A percentile compares a stretch with the other conserved stretches of the same genome.
Evolutionary conservation across 2,113 vertebrate genomes (phyloP).

Genomic region (Cynocephalus volans): DNA sequence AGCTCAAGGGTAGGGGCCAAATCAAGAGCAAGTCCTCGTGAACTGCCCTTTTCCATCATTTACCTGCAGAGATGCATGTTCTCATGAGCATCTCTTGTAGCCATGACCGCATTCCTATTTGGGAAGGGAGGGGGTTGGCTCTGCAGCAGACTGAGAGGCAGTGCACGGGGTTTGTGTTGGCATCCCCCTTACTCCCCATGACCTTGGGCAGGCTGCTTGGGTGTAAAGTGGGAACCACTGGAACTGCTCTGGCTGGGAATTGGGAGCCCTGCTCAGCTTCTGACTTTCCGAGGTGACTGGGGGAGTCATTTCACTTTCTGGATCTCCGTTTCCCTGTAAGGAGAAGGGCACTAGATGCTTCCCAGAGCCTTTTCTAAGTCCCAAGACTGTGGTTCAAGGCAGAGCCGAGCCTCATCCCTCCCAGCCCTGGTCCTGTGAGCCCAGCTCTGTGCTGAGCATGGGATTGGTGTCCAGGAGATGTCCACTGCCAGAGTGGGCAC

Average conservation of each 20-base stretch:
- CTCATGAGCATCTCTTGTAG: not conserved
- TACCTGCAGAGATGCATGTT: not conserved
- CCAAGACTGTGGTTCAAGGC: not conserved
- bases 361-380: not conserved
- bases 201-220: no score
- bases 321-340: not conserved
- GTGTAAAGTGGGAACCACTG: not conserved
- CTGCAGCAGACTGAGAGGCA: not conserved
- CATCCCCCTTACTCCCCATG: not conserved
- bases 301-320: no score
- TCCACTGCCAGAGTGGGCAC: not conserved
- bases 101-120: not conserved
- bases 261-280: not conserved
- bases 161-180: no score
- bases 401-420: not conserved
- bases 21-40: fast-evolving
- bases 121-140: not conserved
- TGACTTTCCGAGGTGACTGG: not conserved
- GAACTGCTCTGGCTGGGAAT: not conserved
- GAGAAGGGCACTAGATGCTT: not conserved
- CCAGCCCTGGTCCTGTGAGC: not conserved
- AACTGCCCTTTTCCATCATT: fast-evolving
- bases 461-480: not conserved
- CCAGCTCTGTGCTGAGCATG: not conserved
- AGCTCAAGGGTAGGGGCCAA: not conserved